These are phyloP conservation scores for Pollenia angustigena DNA, from an alignment of 2,888 invertebrate genomes.

Conservation along the genomic window DNA sequence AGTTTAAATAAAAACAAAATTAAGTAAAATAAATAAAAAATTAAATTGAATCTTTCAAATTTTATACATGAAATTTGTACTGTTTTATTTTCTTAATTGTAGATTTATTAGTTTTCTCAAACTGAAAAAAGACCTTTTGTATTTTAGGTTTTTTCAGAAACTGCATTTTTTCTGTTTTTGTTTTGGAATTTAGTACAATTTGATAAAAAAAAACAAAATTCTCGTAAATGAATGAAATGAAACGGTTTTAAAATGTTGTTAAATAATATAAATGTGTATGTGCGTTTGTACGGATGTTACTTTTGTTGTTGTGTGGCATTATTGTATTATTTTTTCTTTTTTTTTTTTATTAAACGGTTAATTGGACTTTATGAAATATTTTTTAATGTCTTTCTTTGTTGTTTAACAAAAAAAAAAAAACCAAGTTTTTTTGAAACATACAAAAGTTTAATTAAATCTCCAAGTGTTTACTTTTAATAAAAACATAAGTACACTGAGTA, in stretches of 20 bases:
- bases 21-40: conserved; percentile 6
- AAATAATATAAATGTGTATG: conserved; percentile 3
- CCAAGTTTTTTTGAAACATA: conserved; percentile 36
- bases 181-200: conserved; percentile 9
- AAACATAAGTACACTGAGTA: background rate
- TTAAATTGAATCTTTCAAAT: conserved; percentile 41
- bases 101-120: conserved; percentile 40
- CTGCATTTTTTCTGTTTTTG: conserved; percentile 5
- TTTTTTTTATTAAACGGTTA: conserved; percentile 57
- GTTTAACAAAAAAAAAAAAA: conserved; percentile 5
- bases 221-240: conserved; percentile 32
- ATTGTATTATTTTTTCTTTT: background rate
- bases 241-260: conserved; percentile 51
- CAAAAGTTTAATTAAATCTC: conserved; percentile 34
- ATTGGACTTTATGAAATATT: conserved; percentile 52
- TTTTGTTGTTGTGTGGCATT: background rate
- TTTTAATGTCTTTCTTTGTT: conserved; percentile 55
- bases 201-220: conserved; percentile 4
- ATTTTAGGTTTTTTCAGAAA: background rate
- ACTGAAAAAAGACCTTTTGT: conserved; percentile 44
- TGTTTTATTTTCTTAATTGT: conserved; percentile 25
- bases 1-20: background rate
- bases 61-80: conserved; percentile 14
- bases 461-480: background rate
- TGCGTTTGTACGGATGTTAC: background rate